Conservation (phyloP, 2,797 vertebrate species). For the Xenops minutus region DNA sequence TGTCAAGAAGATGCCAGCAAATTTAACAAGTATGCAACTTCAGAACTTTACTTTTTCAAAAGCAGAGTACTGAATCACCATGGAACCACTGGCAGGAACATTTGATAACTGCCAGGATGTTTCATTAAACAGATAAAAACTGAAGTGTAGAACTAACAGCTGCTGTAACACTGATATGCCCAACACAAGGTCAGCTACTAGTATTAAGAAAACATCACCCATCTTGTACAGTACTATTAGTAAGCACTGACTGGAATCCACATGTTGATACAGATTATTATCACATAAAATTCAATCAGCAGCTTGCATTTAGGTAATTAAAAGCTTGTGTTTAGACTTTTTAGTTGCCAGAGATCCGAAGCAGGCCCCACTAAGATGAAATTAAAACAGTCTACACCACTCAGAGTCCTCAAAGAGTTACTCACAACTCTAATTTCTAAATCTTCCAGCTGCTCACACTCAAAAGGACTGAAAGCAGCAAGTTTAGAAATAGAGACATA, state of each 20-base stretch:
- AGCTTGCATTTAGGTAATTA: neutral
- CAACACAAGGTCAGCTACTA: neutral
- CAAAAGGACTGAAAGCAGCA: neutral
- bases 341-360: neutral
- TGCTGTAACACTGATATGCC: neutral
- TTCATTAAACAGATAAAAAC: neutral
- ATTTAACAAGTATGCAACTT: slow-evolving; percentile 62
- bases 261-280: neutral
- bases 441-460: neutral
- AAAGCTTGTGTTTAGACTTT: neutral
- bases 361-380: neutral
- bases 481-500: neutral
- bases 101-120: neutral
- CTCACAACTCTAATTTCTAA: neutral
- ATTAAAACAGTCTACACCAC: neutral
- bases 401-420: neutral
- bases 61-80: slow-evolving; percentile 40
- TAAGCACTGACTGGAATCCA: neutral
- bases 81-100: neutral
- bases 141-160: neutral
- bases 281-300: neutral
- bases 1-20: slow-evolving; percentile 53
- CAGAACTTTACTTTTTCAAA: slow-evolving; percentile 59
- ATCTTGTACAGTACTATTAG: neutral
- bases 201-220: neutral